Conservation (phyloP, 2,888 invertebrate genomes). For the Drosophila prostipennis region DNA sequence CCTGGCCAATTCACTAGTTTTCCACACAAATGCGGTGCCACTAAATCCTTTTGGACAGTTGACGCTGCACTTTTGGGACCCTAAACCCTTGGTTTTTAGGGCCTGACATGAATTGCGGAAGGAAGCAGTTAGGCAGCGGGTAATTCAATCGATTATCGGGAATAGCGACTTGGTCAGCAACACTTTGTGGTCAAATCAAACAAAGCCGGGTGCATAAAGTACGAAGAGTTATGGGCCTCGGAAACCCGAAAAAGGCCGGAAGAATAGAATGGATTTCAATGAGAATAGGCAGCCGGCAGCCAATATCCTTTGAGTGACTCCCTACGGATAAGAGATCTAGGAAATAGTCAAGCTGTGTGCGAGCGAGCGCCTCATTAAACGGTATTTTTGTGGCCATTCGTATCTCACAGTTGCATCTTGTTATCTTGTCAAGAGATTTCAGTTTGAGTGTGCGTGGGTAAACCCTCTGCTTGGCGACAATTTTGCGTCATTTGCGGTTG, state of each 20-base stretch:
- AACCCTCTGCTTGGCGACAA: constrained; percentile 63
- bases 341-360: constrained; percentile 79
- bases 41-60: constrained; percentile 19
- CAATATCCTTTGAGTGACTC: constrained; percentile 67
- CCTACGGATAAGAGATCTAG: constrained; percentile 66
- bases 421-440: constrained; percentile 58
- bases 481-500: constrained; percentile 77
- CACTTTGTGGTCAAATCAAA: constrained; percentile 64
- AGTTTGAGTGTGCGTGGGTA: constrained; percentile 30
- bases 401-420: constrained; percentile 76
- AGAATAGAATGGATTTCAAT: constrained; percentile 42
- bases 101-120: constrained; percentile 55
- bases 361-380: constrained; percentile 76
- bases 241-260: constrained; percentile 27
- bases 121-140: constrained; percentile 49
- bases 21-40: constrained; percentile 1
- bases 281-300: constrained; percentile 66
- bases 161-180: constrained; percentile 29
- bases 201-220: constrained; percentile 66
- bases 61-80: constrained; percentile 25
- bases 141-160: constrained; percentile 51
- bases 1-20: constrained; percentile 14
- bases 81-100: constrained; percentile 18
- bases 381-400: constrained; percentile 78
- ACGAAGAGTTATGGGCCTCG: constrained; percentile 64